Conservation (phyloP, 2,888 invertebrate species). For the Seira ritae region DNA sequence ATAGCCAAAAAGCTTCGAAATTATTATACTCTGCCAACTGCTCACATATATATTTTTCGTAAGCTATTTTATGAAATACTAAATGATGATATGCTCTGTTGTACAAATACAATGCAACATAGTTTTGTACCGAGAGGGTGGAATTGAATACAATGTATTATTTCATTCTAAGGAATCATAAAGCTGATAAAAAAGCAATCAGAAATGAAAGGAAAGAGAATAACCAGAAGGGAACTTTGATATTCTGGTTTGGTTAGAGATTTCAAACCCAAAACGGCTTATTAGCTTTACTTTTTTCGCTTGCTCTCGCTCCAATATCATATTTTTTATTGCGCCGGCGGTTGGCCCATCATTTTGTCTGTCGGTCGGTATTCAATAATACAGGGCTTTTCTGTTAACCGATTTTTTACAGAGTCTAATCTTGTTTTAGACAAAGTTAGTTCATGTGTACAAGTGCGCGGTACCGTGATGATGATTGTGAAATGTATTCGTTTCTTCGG, state of each 20-base stretch:
- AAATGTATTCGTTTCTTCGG: constrained; percentile 26
- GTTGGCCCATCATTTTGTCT: background rate
- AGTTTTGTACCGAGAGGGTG: background rate
- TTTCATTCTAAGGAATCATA: no score
- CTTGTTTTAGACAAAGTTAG: background rate
- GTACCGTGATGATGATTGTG: constrained; percentile 9
- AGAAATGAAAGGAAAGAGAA: background rate
- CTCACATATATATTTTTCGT: constrained; percentile 19
- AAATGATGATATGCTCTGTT: constrained; percentile 40
- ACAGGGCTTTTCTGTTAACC: no score
- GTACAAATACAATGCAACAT: constrained; percentile 54
- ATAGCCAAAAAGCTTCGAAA: constrained; percentile 11
- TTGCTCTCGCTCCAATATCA: background rate
- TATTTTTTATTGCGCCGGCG: constrained; percentile 31
- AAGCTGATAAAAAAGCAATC: constrained; percentile 20
- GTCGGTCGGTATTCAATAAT: background rate
- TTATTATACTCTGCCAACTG: constrained; percentile 8
- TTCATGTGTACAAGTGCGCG: background rate
- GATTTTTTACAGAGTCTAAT: background rate
- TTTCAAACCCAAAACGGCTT: background rate
- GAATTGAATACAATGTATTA: constrained; percentile 12
- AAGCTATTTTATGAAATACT: no score
- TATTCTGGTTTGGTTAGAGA: constrained; percentile 27
- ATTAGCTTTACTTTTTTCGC: constrained; percentile 2
- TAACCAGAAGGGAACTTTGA: constrained; percentile 17